phyloP scores from a whole-genome alignment of 2,113 vertebrate species.

The Plecturocebus donacophilus region DNA sequence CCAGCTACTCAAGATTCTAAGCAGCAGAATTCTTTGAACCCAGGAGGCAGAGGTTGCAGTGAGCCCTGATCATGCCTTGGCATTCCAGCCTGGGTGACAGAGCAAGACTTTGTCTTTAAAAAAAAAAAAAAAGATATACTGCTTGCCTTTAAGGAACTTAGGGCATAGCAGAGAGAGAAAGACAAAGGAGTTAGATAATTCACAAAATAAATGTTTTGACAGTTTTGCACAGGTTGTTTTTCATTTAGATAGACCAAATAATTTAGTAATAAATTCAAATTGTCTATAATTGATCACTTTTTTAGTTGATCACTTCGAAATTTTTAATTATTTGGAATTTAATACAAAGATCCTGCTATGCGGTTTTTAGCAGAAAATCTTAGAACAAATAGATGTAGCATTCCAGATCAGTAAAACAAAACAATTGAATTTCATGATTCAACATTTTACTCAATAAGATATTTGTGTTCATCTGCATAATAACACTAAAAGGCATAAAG shows the following conservation, averaged over 20 bases:
- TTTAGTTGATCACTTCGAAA: not conserved
- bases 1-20: too few relatives aligned
- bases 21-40: too few relatives aligned
- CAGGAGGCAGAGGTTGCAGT: too few relatives aligned
- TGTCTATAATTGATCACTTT: not conserved
- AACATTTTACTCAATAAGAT: not conserved
- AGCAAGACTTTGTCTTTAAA: too few relatives aligned
- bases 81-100: too few relatives aligned
- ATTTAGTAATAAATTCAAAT: not conserved
- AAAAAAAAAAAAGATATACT: too few relatives aligned
- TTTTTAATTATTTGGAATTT: not conserved
- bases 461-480: not conserved
- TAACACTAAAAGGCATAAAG: not conserved
- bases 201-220: not conserved
- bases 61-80: too few relatives aligned
- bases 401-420: not conserved
- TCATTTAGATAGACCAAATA: not conserved
- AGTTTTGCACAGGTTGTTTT: not conserved
- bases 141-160: not conserved
- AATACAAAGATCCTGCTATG: not conserved
- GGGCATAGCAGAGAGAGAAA: not conserved
- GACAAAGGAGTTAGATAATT: not conserved
- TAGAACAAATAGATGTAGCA: not conserved
- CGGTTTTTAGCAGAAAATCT: not conserved
- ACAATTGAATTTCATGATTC: not conserved